Evolutionary conservation across 2,888 invertebrate genomes (phyloP).

Genomic region (Lutraria lutraria): DNA sequence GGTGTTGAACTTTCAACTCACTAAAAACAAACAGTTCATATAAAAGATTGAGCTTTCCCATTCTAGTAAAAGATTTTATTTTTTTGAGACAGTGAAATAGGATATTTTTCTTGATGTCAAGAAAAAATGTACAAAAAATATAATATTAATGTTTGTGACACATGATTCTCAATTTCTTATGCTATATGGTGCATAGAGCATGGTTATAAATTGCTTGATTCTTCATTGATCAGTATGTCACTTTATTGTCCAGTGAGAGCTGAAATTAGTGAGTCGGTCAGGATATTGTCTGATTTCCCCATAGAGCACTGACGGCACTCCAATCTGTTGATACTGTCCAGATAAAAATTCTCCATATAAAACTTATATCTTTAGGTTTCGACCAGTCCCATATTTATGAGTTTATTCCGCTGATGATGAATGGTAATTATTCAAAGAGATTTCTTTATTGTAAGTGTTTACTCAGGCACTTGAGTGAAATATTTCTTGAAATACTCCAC

Average conservation of each 20-base stretch:
- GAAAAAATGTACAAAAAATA: no score
- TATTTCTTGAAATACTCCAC: not conserved
- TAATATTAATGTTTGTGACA: no score
- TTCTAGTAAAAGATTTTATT: no score
- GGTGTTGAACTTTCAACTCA: no score
- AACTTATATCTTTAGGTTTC: not conserved
- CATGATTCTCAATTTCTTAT: no score
- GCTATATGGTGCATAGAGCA: not conserved
- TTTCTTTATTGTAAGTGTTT: not conserved
- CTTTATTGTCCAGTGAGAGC: not conserved
- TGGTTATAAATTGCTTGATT: constrained; percentile 10
- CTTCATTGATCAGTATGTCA: constrained; percentile 11
- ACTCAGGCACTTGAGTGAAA: not conserved
- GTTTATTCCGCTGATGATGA: constrained; percentile 8
- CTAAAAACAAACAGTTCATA: no score
- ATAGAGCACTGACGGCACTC: not conserved
- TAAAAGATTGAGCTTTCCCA: no score
- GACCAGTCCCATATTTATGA: not conserved
- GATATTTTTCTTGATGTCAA: no score
- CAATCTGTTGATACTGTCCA: not conserved
- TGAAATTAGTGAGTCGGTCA: constrained; percentile 1
- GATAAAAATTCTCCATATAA: not conserved
- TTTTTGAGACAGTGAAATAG: no score
- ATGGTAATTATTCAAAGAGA: not conserved
- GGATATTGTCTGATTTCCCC: constrained; percentile 18